A percentile compares a stretch with the other conserved stretches of the same genome.
Evolutionary conservation across 2,113 vertebrate genomes (phyloP).

Genomic region (Hirundichthys speculiger): DNA sequence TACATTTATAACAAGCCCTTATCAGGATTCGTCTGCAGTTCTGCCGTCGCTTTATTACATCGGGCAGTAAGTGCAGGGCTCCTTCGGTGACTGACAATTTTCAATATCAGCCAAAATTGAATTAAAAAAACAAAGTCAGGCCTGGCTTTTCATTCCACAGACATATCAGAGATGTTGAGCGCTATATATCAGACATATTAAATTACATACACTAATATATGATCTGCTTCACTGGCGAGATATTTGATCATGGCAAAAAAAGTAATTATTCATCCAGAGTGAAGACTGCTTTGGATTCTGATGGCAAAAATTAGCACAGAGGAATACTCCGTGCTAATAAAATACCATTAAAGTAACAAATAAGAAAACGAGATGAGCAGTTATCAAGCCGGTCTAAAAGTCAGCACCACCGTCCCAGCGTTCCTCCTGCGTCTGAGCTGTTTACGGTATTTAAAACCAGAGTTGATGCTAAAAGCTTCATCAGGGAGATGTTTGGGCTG

Average conservation of each 20-base stretch:
- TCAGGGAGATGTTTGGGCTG: too few relatives aligned
- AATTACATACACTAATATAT: not conserved
- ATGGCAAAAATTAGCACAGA: not conserved
- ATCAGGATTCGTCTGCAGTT: conserved; percentile 32
- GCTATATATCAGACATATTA: too few relatives aligned
- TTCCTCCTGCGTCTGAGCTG: not conserved
- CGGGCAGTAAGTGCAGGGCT: not conserved
- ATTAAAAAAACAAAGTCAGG: too few relatives aligned
- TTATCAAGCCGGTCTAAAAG: not conserved
- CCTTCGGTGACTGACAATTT: not conserved
- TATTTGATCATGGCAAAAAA: not conserved
- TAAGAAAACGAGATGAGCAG: conserved; percentile 3
- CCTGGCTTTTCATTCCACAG: too few relatives aligned
- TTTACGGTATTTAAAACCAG: not conserved
- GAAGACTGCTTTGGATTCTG: not conserved
- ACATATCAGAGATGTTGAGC: too few relatives aligned
- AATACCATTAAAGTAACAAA: conserved; percentile 15
- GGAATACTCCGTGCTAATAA: conserved; percentile 11
- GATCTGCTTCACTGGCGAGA: not conserved
- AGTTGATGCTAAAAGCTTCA: not conserved
- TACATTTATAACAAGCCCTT: conserved; percentile 34
- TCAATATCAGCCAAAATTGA: too few relatives aligned
- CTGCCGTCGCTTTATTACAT: not conserved
- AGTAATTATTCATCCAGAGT: not conserved
- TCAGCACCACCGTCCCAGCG: not conserved